Conservation (phyloP, 2,113 vertebrate genomes). For the Anas platyrhynchos region DNA sequence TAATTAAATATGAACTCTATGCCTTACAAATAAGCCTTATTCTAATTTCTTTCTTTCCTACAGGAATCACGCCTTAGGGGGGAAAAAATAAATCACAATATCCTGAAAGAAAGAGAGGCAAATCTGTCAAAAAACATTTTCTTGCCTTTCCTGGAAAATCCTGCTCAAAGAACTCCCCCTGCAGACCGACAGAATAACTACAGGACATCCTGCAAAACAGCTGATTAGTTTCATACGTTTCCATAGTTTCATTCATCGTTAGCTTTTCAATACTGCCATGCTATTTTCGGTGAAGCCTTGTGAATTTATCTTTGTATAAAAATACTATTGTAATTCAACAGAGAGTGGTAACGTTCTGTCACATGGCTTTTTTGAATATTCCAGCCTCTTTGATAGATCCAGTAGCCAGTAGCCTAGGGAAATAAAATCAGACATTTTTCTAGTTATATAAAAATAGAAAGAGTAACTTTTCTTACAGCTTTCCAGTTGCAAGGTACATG, state of each 20-base stretch:
- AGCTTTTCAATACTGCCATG: not conserved
- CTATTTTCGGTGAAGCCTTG: not conserved
- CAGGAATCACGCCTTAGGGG: not conserved
- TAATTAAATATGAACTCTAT: not conserved
- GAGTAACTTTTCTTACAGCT: conserved; percentile 83
- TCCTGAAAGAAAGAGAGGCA: not conserved
- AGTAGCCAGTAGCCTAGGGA: not conserved
- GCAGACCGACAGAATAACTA: conserved; percentile 15
- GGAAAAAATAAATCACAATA: not conserved
- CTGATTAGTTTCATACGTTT: not conserved
- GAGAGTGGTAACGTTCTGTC: not conserved
- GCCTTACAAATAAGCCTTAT: not conserved
- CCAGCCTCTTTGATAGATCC: not conserved
- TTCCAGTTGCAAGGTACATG: conserved; percentile 90
- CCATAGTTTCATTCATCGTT: not conserved
- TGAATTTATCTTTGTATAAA: not conserved
- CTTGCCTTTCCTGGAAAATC: not conserved
- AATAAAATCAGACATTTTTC: not conserved
- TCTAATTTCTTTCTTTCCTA: not conserved
- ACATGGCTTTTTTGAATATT: not conserved
- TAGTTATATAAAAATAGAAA: not conserved
- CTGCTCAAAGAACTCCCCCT: conserved; percentile 48
- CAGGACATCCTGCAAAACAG: not conserved
- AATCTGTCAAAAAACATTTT: not conserved
- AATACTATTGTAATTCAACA: not conserved